Evolutionary conservation across 2,113 vertebrate genomes (phyloP).

Genomic region (Choloepus hoffmanni): DNA sequence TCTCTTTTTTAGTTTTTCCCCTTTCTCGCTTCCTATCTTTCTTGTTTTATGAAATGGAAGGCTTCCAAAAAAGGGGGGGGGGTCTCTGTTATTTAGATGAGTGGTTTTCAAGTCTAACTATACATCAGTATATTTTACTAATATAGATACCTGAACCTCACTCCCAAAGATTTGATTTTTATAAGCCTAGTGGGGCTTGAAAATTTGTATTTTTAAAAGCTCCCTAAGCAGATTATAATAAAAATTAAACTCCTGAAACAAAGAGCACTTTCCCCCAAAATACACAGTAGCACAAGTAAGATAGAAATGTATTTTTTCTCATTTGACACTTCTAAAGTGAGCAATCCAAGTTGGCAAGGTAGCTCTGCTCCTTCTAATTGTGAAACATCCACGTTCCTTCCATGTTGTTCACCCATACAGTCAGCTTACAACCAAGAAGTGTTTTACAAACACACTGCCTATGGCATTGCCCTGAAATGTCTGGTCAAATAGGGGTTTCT

Average conservation of each 20-base stretch:
- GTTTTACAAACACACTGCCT: background rate
- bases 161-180: background rate
- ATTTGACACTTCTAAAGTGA: background rate
- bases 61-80: background rate
- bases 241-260: constrained; percentile 11
- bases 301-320: background rate
- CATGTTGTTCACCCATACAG: background rate
- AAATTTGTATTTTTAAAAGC: background rate
- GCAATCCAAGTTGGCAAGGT: background rate
- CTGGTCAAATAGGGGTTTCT: background rate
- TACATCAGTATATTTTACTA: background rate
- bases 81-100: background rate
- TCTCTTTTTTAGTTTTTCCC: background rate
- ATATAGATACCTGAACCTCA: background rate
- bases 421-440: background rate
- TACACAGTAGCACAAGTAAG: background rate
- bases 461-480: background rate
- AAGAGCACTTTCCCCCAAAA: background rate
- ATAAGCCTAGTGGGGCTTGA: background rate
- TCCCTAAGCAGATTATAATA: background rate
- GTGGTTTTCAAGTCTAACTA: background rate
- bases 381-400: background rate
- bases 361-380: background rate
- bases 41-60: background rate
- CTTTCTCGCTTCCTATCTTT: background rate